Base-by-base conservation (phyloP, 2,113 vertebrate species). In the Scalopus aquaticus region DNA sequence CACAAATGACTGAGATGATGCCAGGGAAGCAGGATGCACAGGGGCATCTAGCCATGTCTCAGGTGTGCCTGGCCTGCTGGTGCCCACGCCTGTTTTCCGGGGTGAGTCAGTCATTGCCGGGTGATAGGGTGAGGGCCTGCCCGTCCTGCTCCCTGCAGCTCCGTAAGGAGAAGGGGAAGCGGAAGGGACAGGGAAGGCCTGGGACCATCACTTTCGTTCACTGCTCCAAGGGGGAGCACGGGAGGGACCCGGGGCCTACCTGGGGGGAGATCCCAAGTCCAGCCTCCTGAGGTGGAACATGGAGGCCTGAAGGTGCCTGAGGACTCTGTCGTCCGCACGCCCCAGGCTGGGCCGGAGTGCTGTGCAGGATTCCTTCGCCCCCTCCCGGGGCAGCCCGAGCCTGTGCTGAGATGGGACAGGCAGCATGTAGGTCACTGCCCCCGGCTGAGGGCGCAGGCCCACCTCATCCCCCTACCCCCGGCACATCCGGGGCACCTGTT, bases 351-450 rank as follows among this genome's bases (percentile, higher is more conserved):
- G 98, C 97, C 58, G 98, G 98, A 49, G 97, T 97, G 97, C 99
- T 99, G 97, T 99, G 99, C 74, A 99, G 98, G 79, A 99, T 93
- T 99, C 99, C 92, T 98, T 97, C 74, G 99, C 97, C 49, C 99
- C 99, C 97, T 99, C 99, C 92, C 99, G 96, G 12, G 97, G 96
- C 97, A 99, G 98, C 98, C 98, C 99, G 96, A 98, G 97, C 91
- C n/a, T n/a, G n/a, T n/a, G n/a, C n/a, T n/a, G n/a, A n/a, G n/a
- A n/a, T n/a, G n/a, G n/a, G n/a, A n/a, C n/a, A n/a, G n/a, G n/a
- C n/a, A n/a, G n/a, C n/a, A n/a, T n/a, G n/a, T n/a, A n/a, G n/a
- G n/a, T n/a, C n/a, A n/a, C n/a, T n/a, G n/a, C 9, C 44, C 44
- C 44, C 44, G 15, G 3, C 49, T 6, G 10, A 39, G 56, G 32